Evolutionary conservation across 2,797 vertebrate species (phyloP).

Genomic region (Parotocinclus haroldoi): DNA sequence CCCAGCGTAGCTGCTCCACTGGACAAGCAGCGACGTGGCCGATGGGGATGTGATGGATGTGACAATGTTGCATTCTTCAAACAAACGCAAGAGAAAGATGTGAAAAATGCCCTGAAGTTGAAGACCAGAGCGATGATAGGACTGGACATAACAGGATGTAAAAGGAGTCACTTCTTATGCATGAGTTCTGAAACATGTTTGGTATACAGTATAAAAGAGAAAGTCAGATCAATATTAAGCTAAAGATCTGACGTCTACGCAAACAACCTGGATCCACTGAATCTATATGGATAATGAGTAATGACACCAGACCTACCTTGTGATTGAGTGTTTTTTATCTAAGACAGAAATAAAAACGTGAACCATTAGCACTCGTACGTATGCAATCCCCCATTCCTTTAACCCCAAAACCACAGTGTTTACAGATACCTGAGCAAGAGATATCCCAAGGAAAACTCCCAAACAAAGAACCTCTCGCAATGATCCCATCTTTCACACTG

Average conservation of each 20-base stretch:
- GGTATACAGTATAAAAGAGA: too few species aligned
- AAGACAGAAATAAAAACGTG: constrained; percentile 30
- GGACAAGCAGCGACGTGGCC: constrained; percentile 63
- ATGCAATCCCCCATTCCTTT: neutral
- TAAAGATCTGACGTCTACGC: too few species aligned
- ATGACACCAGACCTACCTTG: constrained; percentile 58
- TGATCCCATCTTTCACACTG: constrained; percentile 70
- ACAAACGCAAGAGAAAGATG: constrained; percentile 7
- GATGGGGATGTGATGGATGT: constrained; percentile 53
- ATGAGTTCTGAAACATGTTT: too few species aligned
- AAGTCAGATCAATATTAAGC: too few species aligned
- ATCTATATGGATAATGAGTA: too few species aligned
- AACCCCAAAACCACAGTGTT: neutral
- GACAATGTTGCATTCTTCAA: constrained; percentile 63
- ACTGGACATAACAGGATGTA: too few species aligned
- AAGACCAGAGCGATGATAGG: too few species aligned
- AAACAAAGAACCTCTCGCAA: constrained; percentile 54
- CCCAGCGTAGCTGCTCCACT: constrained; percentile 57
- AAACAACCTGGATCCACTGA: too few species aligned
- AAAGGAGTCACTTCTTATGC: too few species aligned
- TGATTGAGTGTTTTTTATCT: constrained; percentile 60
- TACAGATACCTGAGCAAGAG: constrained; percentile 68
- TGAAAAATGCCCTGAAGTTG: too few species aligned
- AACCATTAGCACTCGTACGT: neutral
- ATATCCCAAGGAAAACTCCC: constrained; percentile 63